Base-by-base conservation (phyloP, 2,888 invertebrate species). In the Agrotis segetum region DNA sequence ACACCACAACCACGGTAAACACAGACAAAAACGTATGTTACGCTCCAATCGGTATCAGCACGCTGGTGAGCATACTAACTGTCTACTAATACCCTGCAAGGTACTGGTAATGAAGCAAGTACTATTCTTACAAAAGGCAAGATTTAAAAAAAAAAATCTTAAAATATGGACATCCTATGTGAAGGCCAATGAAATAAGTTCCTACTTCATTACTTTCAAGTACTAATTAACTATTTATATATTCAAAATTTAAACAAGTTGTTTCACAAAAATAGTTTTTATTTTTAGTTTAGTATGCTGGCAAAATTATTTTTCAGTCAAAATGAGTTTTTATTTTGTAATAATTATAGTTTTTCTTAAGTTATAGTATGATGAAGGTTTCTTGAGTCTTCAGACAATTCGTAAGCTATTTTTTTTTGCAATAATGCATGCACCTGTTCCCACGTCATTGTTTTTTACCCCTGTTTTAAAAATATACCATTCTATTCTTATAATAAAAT, bases 21-120 rank as follows among this genome's bases (percentile, higher is more conserved):
- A 70, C 88, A 16, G 90, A 94, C 78, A 93, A 92, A 92, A 94
- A 94, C 81, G 95, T 95, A 95, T 88, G 95, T 95, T 93, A 85
- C 86, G 92, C 94, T 84, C 91, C 92, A 85, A 62, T 64, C 1
- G 63, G 68, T 81, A 90, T 92, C 81, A 92, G 92, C 88, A 92
- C 93, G 90, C 84, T 95, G 96, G 96, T 96, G 96, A 96, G 96
- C 92, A 89, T 87, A 94, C 95, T 96, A 96, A 96, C 95, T 88
- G 85, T 88, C 82, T 88, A 95, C 94, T 95, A 95, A 95, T 93
- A 68, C 17, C 64, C n/a, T 65, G 55, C 40, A 40, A 46, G 29
- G 19, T 44, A 55, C 4, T 9, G 7, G 67, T 71, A 68, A 70
- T 75, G 67, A 77, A 77, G 79, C 77, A 77, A 78, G 69, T 58